These are phyloP conservation scores for Melopsittacus undulatus DNA, from an alignment of 2,797 vertebrate genomes.

Conservation along the genomic window DNA sequence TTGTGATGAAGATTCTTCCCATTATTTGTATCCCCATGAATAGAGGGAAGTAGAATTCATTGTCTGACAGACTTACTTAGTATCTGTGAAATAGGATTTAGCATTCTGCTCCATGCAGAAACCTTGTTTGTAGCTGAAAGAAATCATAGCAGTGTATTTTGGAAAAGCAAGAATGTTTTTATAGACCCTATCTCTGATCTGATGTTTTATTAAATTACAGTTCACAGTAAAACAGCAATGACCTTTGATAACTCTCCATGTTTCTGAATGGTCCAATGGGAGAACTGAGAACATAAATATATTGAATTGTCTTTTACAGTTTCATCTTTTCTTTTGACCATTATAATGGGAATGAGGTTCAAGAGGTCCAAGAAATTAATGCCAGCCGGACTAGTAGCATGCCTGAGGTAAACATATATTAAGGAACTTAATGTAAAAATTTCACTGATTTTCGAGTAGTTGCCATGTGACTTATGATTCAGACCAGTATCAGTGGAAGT, in stretches of 20 bases:
- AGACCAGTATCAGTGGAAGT: neutral
- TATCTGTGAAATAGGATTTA: neutral
- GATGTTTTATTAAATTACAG: neutral
- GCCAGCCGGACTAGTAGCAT: conserved; percentile 88
- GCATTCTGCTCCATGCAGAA: neutral
- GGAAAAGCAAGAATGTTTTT: neutral
- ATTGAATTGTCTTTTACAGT: conserved; percentile 75
- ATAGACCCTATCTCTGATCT: neutral
- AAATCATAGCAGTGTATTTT: neutral
- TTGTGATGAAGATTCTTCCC: neutral
- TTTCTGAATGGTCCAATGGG: neutral
- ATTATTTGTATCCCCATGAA: neutral
- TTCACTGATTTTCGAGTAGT: neutral
- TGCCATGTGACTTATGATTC: neutral
- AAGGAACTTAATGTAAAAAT: neutral
- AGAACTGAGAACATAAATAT: conserved; percentile 3
- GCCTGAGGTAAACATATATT: conserved; percentile 83
- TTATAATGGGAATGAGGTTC: conserved; percentile 92
- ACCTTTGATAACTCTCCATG: neutral
- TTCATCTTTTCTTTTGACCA: conserved; percentile 82
- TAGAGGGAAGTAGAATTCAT: neutral
- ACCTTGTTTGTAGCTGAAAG: neutral
- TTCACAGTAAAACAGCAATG: neutral
- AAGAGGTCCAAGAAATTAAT: conserved; percentile 90
- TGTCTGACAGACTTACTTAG: neutral